Percentiles rank a stretch among this genome's conserved stretches.
Conservation (phyloP, 2,888 invertebrate species). For the Gastracanthus pulcherrimus region DNA sequence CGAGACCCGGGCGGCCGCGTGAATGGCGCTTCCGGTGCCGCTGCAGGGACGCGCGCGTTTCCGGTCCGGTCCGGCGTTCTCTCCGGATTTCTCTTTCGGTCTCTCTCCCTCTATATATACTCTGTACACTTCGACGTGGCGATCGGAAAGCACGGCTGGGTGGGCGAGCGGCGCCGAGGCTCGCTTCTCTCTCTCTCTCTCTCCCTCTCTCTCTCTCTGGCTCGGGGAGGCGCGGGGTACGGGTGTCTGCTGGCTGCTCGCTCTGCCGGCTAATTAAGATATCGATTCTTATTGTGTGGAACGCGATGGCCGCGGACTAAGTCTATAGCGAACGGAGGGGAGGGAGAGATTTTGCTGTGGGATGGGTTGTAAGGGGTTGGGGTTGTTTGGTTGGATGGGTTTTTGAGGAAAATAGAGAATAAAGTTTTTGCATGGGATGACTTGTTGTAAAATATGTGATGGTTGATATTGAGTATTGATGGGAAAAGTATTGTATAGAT, state of each 20-base stretch:
- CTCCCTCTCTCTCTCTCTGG: no score
- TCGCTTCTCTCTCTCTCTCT: no score
- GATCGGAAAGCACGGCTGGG: background rate
- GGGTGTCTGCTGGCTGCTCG: background rate
- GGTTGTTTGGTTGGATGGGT: no score
- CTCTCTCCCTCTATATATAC: background rate
- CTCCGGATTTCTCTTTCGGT: conserved; percentile 55
- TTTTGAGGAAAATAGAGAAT: no score
- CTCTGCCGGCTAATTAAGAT: conserved; percentile 75
- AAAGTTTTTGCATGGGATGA: no score
- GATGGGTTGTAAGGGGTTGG: no score
- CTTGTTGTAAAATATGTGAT: no score
- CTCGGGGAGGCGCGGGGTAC: background rate
- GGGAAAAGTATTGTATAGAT: no score
- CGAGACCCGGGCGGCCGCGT: conserved; percentile 67
- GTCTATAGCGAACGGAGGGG: background rate
- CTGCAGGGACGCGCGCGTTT: conserved; percentile 75
- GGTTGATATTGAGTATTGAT: no score
- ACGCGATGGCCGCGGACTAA: background rate
- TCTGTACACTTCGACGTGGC: background rate
- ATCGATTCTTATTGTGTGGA: conserved; percentile 75
- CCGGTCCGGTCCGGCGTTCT: conserved; percentile 75
- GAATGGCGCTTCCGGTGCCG: conserved; percentile 76
- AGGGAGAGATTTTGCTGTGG: background rate
- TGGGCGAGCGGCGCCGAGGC: no score